A percentile compares a stretch with the other conserved stretches of the same genome.
Conservation (phyloP, 1,140 invertebrate genomes). For the Dryas iulia region DNA sequence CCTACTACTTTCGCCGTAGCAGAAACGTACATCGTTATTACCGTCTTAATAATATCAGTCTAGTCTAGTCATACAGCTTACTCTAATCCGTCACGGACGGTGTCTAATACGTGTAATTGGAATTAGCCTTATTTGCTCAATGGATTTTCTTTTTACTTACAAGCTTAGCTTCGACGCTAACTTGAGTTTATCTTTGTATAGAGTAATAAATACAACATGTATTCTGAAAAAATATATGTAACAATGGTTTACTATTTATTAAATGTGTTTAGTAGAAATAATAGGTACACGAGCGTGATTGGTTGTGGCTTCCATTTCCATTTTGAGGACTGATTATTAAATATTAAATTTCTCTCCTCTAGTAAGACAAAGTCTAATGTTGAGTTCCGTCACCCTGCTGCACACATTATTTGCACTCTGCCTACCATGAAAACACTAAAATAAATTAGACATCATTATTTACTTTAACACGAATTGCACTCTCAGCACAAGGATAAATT, state of each 20-base stretch:
- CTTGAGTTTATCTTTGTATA: slow-evolving; percentile 17
- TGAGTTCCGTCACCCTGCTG: too few species aligned
- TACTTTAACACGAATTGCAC: background rate
- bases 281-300: too few species aligned
- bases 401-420: too few species aligned
- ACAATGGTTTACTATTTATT: too few species aligned
- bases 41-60: slow-evolving; percentile 13
- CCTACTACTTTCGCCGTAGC: background rate
- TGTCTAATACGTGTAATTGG: slow-evolving; percentile 40
- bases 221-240: too few species aligned
- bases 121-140: slow-evolving; percentile 38
- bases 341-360: too few species aligned
- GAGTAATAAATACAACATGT: background rate
- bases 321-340: too few species aligned
- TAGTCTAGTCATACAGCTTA: slow-evolving; percentile 31
- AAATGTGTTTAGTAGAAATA: too few species aligned
- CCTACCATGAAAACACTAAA: too few species aligned
- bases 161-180: slow-evolving; percentile 29
- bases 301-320: too few species aligned
- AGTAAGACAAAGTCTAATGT: too few species aligned
- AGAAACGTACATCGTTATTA: background rate
- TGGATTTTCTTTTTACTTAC: slow-evolving; percentile 35
- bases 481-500: background rate
- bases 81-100: slow-evolving; percentile 31
- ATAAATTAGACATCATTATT: background rate